Conservation (phyloP, 2,113 vertebrate species). For the Perccottus glenii region DNA sequence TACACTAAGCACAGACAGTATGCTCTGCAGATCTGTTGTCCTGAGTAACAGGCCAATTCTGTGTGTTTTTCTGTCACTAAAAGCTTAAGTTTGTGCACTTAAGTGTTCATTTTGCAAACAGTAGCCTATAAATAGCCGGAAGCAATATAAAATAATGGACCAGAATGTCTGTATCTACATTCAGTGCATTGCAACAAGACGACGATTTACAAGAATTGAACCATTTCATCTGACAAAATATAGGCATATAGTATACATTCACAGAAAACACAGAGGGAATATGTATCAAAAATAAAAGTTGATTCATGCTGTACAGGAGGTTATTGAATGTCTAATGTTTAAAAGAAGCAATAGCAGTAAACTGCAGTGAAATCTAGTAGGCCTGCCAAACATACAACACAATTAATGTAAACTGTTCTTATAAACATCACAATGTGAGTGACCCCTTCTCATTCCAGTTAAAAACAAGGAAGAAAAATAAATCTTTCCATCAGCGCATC, state of each 20-base stretch:
- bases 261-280: too few species aligned
- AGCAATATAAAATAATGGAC: too few species aligned
- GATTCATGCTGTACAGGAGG: too few species aligned
- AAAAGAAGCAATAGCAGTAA: background rate
- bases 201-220: too few species aligned
- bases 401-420: conserved; percentile 9
- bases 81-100: background rate
- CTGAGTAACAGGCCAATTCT: conserved; percentile 14
- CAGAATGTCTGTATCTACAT: too few species aligned
- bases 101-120: background rate
- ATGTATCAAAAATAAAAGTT: too few species aligned
- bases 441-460: conserved; percentile 11
- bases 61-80: conserved; percentile 3
- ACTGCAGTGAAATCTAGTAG: background rate
- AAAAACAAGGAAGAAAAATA: conserved; percentile 17
- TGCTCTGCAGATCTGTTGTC: background rate
- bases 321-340: too few species aligned
- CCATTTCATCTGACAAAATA: too few species aligned
- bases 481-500: conserved; percentile 9
- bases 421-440: conserved; percentile 7
- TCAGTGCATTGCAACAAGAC: too few species aligned
- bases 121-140: background rate
- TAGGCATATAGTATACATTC: too few species aligned
- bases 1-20: conserved; percentile 18
- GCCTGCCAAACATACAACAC: background rate